Evolutionary conservation across 2,888 invertebrate species (phyloP).

Genomic region (Apamea sordens): DNA sequence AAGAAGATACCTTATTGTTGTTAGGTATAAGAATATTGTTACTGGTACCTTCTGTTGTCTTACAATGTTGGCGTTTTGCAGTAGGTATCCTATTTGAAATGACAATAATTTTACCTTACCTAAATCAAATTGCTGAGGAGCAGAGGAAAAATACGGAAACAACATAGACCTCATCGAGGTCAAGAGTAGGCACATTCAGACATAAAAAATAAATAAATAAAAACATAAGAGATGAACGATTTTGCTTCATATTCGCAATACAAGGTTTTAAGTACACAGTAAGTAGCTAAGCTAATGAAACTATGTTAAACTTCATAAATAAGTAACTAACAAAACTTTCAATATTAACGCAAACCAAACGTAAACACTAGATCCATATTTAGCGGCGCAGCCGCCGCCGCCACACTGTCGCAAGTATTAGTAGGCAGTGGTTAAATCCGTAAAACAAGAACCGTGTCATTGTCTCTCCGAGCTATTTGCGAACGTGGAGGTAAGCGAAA

Average conservation of each 20-base stretch:
- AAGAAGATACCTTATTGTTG: background rate
- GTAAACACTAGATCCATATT: conserved; percentile 20
- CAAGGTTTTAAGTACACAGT: background rate
- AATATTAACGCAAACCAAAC: background rate
- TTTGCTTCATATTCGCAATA: background rate
- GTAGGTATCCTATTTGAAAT: background rate
- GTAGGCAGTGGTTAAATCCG: conserved; percentile 34
- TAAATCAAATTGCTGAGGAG: background rate
- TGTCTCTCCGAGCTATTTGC: conserved; percentile 71
- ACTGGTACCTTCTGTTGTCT: background rate
- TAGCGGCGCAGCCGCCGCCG: background rate
- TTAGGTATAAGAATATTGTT: background rate
- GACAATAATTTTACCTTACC: background rate
- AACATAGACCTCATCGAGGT: background rate
- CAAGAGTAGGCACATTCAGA: background rate
- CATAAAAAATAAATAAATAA: background rate
- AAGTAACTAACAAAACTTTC: background rate
- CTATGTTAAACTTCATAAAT: background rate
- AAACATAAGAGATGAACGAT: background rate
- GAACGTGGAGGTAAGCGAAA: conserved; percentile 73
- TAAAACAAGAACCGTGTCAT: conserved; percentile 62
- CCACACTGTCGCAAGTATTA: conserved; percentile 18
- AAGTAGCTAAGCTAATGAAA: background rate
- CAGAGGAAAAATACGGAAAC: background rate
- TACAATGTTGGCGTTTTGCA: background rate